Percentiles rank a stretch among this genome's conserved stretches.
These are phyloP conservation scores for Salvelinus namaycush DNA, from an alignment of 2,113 vertebrate genomes.

Conservation along the genomic window DNA sequence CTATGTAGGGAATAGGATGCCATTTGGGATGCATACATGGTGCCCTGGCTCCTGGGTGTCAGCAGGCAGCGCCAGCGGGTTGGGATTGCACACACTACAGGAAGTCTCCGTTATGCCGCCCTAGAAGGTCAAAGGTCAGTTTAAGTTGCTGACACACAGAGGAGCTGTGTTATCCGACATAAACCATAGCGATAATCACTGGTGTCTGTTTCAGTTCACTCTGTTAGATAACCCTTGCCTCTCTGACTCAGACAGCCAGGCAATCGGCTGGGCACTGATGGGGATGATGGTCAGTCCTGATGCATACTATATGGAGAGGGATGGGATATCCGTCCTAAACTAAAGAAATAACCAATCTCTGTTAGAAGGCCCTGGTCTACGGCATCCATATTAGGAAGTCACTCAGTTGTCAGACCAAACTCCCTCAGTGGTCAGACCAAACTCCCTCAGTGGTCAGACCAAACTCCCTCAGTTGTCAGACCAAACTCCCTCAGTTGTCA, in stretches of 20 bases:
- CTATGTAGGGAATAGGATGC: too few relatives aligned
- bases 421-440: not conserved
- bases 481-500: too few relatives aligned
- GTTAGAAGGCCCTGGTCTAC: not conserved
- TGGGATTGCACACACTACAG: not conserved
- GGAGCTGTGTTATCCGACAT: not conserved
- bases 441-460: not conserved
- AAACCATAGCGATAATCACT: not conserved
- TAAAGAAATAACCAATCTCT: not conserved
- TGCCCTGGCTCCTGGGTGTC: not conserved
- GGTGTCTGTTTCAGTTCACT: not conserved
- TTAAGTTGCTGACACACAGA: not conserved
- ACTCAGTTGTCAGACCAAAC: not conserved
- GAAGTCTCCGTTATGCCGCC: not conserved
- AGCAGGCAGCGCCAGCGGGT: not conserved
- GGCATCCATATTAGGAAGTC: not conserved
- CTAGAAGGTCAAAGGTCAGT: not conserved
- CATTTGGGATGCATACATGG: too few relatives aligned
- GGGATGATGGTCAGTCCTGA: not conserved
- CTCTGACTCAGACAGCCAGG: not conserved
- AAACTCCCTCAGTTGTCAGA: not conserved
- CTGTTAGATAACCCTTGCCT: not conserved
- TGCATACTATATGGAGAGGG: not conserved
- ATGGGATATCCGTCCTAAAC: not conserved
- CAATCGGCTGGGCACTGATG: not conserved